These are phyloP conservation scores for Avahi laniger DNA, from an alignment of 2,797 vertebrate species.

Conservation along the genomic window DNA sequence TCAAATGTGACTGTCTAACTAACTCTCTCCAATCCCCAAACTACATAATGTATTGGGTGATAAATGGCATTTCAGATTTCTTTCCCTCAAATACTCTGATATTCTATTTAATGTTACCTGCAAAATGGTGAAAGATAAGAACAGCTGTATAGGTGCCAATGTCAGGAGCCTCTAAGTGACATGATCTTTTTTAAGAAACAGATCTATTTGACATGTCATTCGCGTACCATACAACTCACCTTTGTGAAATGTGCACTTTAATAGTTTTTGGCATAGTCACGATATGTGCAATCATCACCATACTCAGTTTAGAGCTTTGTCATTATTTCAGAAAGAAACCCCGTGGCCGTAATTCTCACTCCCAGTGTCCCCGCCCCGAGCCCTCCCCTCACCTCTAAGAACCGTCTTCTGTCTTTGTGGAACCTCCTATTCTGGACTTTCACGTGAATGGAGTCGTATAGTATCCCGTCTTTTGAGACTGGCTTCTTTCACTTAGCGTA, in stretches of 20 bases:
- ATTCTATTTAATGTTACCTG: not conserved
- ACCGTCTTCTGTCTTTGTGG: fast-evolving
- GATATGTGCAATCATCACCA: not conserved
- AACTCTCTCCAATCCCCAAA: not conserved
- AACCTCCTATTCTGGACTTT: not conserved
- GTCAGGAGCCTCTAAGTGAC: not conserved
- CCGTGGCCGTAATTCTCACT: fast-evolving
- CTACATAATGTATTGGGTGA: not conserved
- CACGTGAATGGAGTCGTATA: fast-evolving
- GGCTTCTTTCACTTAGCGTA: not conserved
- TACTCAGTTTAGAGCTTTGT: not conserved
- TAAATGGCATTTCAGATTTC: not conserved
- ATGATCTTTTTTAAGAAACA: not conserved
- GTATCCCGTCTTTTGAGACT: not conserved
- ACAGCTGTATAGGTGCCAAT: fast-evolving
- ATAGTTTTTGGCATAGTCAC: not conserved
- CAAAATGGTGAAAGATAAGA: not conserved
- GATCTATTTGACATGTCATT: not conserved
- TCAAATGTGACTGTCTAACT: not conserved
- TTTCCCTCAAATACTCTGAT: too few species aligned
- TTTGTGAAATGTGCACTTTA: fast-evolving
- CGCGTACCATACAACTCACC: not conserved
- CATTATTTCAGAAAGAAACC: not conserved
- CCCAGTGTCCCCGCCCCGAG: fast-evolving
- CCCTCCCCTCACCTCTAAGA: not conserved